Evolutionary conservation across 2,113 vertebrate genomes (phyloP).

Genomic region (Chionodraco myersi): DNA sequence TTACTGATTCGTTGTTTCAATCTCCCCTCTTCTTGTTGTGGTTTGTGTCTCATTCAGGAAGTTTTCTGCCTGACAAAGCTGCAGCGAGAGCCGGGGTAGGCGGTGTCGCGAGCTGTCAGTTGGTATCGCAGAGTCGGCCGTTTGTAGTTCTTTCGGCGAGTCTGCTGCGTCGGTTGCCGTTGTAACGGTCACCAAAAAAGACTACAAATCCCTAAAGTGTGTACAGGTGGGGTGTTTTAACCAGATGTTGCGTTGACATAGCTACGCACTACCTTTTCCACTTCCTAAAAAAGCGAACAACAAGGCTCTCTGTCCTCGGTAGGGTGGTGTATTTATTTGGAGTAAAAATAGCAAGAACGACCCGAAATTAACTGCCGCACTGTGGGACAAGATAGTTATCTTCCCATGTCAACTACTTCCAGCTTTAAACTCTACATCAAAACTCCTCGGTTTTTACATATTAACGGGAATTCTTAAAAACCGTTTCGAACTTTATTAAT

Average conservation of each 20-base stretch:
- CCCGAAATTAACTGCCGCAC: background rate
- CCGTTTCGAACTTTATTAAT: background rate
- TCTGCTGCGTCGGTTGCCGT: background rate
- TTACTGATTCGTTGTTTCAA: background rate
- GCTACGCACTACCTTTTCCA: background rate
- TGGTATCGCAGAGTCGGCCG: slow-evolving; percentile 9
- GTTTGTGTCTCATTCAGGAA: slow-evolving; percentile 74
- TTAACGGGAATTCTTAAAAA: background rate
- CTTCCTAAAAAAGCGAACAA: background rate
- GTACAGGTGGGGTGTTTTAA: background rate
- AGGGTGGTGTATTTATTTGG: too few relatives aligned
- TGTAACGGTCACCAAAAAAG: background rate
- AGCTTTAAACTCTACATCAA: too few relatives aligned
- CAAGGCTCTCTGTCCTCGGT: background rate
- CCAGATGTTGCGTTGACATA: background rate
- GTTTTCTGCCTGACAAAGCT: slow-evolving; percentile 71
- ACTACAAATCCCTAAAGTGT: slow-evolving; percentile 75
- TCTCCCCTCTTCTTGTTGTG: slow-evolving; percentile 44
- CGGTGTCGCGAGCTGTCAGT: slow-evolving; percentile 28
- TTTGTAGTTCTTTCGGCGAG: slow-evolving; percentile 74
- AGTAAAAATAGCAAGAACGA: too few relatives aligned
- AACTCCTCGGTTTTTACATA: background rate
- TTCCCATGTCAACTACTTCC: background rate
- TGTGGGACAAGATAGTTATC: slow-evolving; percentile 25
- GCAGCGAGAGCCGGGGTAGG: slow-evolving; percentile 43